Conservation (phyloP, 2,888 invertebrate species). For the Trachelus iudaicus region DNA sequence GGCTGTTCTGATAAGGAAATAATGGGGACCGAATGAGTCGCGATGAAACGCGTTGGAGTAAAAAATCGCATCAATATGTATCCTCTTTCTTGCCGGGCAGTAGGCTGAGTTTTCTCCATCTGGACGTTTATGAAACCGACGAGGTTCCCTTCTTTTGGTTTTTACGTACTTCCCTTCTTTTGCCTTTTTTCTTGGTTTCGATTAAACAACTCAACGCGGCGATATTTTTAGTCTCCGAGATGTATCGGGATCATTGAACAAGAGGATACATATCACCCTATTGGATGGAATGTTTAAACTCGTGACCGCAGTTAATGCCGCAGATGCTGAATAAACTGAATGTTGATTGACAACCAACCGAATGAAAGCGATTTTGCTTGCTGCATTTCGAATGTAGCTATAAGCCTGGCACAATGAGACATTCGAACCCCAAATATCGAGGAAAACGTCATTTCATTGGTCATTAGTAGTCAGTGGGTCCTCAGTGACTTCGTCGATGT, state of each 20-base stretch:
- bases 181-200: background rate
- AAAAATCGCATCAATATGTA: conserved; percentile 2
- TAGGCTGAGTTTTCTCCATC: background rate
- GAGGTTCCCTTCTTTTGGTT: background rate
- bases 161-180: background rate
- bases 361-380: too few species aligned
- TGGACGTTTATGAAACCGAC: background rate
- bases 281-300: too few species aligned
- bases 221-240: background rate
- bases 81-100: background rate
- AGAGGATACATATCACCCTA: too few species aligned
- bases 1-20: background rate
- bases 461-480: too few species aligned
- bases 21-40: background rate
- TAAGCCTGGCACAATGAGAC: too few species aligned
- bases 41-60: background rate
- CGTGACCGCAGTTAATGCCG: too few species aligned
- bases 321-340: too few species aligned
- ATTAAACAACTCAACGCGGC: background rate
- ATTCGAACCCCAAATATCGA: background rate
- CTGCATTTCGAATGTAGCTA: too few species aligned
- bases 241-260: background rate
- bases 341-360: too few species aligned
- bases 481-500: too few species aligned
- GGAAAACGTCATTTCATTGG: background rate